Evolutionary conservation across 2,113 vertebrate species (phyloP).

Genomic region (Echinops telfairi): DNA sequence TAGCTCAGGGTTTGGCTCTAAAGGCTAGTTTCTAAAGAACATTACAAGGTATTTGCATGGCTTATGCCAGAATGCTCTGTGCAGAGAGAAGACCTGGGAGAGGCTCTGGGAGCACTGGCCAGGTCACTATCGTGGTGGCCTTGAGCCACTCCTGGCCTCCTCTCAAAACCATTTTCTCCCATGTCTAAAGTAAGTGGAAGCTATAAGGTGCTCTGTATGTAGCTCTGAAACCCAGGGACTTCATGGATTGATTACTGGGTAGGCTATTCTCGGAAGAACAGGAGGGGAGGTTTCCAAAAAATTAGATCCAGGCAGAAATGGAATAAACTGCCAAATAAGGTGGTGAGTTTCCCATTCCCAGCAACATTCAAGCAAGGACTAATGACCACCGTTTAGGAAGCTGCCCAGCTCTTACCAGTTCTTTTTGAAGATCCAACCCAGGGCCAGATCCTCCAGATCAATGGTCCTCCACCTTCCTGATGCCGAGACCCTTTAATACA

Average conservation of each 20-base stretch:
- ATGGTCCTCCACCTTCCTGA: too few species aligned
- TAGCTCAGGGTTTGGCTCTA: neutral
- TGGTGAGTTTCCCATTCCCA: neutral
- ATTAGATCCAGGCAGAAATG: neutral
- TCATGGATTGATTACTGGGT: neutral
- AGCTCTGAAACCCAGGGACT: neutral
- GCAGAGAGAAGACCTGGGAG: neutral
- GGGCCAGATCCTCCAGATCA: neutral
- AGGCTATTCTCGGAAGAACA: neutral
- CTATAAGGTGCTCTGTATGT: neutral
- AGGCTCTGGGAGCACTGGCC: neutral
- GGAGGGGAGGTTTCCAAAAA: neutral
- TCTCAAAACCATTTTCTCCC: neutral
- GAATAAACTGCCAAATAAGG: neutral
- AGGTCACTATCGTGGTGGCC: neutral
- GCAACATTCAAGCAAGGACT: neutral
- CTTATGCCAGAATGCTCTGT: neutral
- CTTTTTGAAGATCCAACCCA: neutral
- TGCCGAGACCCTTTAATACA: too few species aligned
- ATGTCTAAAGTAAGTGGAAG: neutral
- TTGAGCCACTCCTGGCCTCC: neutral
- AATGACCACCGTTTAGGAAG: neutral
- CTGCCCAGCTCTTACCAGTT: neutral
- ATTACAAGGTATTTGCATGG: neutral
- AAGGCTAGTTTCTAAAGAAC: constrained; percentile 68